phyloP scores from a whole-genome alignment of 2,113 vertebrate genomes.

The Megaptera novaeangliae region DNA sequence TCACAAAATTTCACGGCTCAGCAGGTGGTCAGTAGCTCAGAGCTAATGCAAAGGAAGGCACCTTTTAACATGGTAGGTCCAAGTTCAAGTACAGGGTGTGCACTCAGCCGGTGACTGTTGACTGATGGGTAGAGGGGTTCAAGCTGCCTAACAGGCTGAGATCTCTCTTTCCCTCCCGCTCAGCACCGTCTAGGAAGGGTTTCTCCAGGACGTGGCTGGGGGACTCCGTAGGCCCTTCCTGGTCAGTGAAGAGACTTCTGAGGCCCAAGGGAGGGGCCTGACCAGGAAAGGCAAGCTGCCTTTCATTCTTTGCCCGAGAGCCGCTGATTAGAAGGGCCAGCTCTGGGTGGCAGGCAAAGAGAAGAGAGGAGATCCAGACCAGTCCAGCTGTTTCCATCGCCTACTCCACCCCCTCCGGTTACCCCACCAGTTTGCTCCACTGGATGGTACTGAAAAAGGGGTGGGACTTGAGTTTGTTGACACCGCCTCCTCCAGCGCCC shows the following conservation, averaged over 20 bases:
- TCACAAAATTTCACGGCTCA: not conserved
- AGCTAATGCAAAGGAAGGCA: not conserved
- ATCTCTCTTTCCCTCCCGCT: not conserved
- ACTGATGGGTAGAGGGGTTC: not conserved
- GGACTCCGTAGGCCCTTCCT: not conserved
- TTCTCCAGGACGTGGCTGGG: not conserved
- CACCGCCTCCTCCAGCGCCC: slow-evolving; percentile 87
- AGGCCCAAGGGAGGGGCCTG: not conserved
- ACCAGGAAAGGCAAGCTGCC: not conserved
- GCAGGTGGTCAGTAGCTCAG: not conserved
- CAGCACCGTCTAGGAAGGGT: not conserved
- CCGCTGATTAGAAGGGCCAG: not conserved
- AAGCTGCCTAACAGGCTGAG: not conserved
- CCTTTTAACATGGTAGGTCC: not conserved
- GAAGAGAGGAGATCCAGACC: not conserved
- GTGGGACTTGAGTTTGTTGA: slow-evolving; percentile 92
- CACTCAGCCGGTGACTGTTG: not conserved
- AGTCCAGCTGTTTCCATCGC: not conserved
- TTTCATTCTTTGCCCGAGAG: not conserved
- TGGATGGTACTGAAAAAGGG: slow-evolving; percentile 90
- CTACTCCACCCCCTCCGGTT: not conserved
- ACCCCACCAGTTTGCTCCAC: slow-evolving; percentile 89
- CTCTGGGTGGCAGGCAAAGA: not conserved
- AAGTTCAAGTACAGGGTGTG: not conserved
- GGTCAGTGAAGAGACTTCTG: not conserved